Base-by-base conservation (phyloP, 2,113 vertebrate genomes). In the Perca schrenkii region DNA sequence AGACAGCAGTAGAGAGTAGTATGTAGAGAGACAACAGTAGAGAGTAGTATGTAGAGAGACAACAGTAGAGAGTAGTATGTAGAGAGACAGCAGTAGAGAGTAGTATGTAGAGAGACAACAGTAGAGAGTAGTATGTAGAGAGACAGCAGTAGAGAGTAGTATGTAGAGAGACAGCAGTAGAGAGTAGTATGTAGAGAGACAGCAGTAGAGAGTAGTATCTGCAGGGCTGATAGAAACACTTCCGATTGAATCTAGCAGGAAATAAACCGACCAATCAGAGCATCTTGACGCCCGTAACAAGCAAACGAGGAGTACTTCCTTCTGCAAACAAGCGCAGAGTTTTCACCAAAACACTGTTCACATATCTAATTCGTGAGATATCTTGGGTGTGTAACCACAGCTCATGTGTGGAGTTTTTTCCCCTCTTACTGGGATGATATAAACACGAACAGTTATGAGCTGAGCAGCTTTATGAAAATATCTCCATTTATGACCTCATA, bases 331-430 rank as follows among this genome's bases (percentile, higher is more conserved):
- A 79, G 25, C 1, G 6, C 6, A 0, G 43, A 62, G 31, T 73
- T 70, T 58, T 71, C 64, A 70, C 49, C 58, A 81, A 78, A 52
- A 43, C 69, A 68, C 66, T 62, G 47, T 21, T 58, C 49, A 19
- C 71, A 73, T 83, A 17, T 77, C 72, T 80, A 64, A 82, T 88
- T 80, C 49, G 79, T 77, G 66, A 85, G 66, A 17, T 7, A 40
- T 50, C 16, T 8, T 3, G 6, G 11, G 21, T 2, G 62, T 63
- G 73, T n/a, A 8, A 8, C 74, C 52, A 47, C 8, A 4, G 65
- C 50, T 28, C 16, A 8, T 17, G 47, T 5, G 31, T 4, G 8
- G 31, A 4, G 31, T 53, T 19, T 17, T 21, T 21, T 64, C 3
- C 31, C 5, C 34, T 53, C 12, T 64, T 19, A 22, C 58, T 46